Conservation (phyloP, 2,113 vertebrate genomes). For the Macrotis lagotis region DNA sequence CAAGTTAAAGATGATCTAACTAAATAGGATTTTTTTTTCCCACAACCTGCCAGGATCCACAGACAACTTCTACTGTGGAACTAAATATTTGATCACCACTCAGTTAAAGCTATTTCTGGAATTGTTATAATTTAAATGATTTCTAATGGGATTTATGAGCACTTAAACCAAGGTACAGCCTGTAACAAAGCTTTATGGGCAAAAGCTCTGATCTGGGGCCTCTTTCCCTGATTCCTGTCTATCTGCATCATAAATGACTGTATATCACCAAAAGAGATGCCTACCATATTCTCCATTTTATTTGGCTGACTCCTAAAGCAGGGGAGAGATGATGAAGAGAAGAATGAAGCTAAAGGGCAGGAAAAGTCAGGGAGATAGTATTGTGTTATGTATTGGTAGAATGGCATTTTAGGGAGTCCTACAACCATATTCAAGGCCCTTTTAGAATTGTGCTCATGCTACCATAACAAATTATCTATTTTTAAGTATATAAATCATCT, state of each 20-base stretch:
- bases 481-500: conserved; percentile 25
- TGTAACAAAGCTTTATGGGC: conserved; percentile 64
- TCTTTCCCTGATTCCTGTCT: conserved; percentile 35
- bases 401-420: conserved; percentile 1
- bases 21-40: conserved; percentile 37
- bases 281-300: conserved; percentile 21
- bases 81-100: conserved; percentile 52
- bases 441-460: not conserved
- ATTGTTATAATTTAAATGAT: conserved; percentile 61
- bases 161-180: conserved; percentile 61
- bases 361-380: not conserved
- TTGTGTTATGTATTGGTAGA: conserved; percentile 27
- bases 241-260: conserved; percentile 20
- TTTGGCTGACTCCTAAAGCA: conserved; percentile 10
- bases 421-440: not conserved
- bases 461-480: conserved; percentile 21
- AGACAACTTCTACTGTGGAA: conserved; percentile 26
- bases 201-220: conserved; percentile 45
- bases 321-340: not conserved
- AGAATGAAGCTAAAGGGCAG: not conserved
- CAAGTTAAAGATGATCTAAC: conserved; percentile 57
- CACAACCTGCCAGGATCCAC: conserved; percentile 51
- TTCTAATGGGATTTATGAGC: conserved; percentile 69
- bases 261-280: conserved; percentile 36
- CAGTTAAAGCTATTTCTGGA: conserved; percentile 64